Conservation (phyloP, 2,797 vertebrate genomes). For the Microctenopoma stevenorrisi region DNA sequence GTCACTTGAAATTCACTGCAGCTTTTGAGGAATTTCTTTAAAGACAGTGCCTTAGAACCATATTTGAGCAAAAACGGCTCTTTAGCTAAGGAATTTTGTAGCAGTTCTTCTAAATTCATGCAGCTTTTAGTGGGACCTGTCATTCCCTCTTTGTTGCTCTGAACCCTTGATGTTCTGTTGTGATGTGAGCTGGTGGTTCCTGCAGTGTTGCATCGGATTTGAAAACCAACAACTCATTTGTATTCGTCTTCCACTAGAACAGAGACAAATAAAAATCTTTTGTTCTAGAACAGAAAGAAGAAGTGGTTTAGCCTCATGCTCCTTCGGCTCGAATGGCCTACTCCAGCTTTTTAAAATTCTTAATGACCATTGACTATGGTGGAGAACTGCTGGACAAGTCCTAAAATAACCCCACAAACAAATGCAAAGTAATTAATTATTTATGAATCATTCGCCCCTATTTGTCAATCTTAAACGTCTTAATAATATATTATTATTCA, state of each 20-base stretch:
- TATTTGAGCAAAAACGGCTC: background rate
- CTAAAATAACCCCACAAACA: constrained; percentile 65
- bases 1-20: constrained; percentile 40
- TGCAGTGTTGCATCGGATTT: background rate
- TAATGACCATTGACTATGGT: constrained; percentile 67
- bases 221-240: constrained; percentile 23
- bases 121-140: background rate
- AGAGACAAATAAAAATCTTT: background rate
- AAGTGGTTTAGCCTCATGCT: constrained; percentile 48
- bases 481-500: background rate
- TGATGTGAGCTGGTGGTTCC: constrained; percentile 20
- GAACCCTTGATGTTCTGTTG: constrained; percentile 11
- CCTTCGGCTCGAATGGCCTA: constrained; percentile 66
- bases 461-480: constrained; percentile 2
- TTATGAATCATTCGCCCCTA: background rate
- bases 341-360: constrained; percentile 70
- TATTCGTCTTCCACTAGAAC: background rate
- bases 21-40: constrained; percentile 44
- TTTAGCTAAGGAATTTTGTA: background rate
- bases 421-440: constrained; percentile 7
- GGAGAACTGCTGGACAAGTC: constrained; percentile 51
- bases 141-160: background rate
- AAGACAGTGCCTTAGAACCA: background rate
- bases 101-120: background rate
- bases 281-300: constrained; percentile 26